Evolutionary conservation across 2,113 vertebrate genomes (phyloP).

Genomic region (Lamprologus callipterus): DNA sequence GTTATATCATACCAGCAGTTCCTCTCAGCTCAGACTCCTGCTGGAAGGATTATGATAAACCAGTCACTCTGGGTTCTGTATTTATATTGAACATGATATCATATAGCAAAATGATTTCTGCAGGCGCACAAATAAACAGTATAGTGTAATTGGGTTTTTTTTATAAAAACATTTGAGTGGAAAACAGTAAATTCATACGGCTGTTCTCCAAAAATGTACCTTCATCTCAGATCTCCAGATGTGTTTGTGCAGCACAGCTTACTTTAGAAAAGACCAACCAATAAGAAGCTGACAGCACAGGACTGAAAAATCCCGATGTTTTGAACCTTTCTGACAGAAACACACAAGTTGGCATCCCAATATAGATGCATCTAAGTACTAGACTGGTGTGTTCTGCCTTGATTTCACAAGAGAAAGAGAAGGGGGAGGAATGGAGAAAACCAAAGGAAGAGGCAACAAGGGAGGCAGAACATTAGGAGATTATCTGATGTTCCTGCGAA

Average conservation of each 20-base stretch:
- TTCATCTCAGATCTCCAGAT: not conserved
- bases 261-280: not conserved
- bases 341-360: not conserved
- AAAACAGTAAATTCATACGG: not conserved
- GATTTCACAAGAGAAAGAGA: not conserved
- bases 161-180: not conserved
- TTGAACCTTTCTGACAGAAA: not conserved
- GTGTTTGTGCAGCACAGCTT: not conserved
- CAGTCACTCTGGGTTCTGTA: not conserved
- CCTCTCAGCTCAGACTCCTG: not conserved
- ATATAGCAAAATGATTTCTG: not conserved
- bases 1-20: not conserved
- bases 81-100: not conserved
- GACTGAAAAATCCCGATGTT: not conserved
- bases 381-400: not conserved
- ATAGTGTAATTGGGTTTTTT: accelerated
- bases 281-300: not conserved
- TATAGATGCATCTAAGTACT: not conserved
- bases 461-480: conserved; percentile 6
- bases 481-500: conserved; percentile 31
- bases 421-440: not conserved
- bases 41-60: not conserved
- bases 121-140: not conserved
- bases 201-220: not conserved
- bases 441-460: not conserved